Percentiles rank a stretch among this genome's conserved stretches.
phyloP scores from a whole-genome alignment of 2,797 vertebrate genomes.

The Typhlichthys subterraneus region DNA sequence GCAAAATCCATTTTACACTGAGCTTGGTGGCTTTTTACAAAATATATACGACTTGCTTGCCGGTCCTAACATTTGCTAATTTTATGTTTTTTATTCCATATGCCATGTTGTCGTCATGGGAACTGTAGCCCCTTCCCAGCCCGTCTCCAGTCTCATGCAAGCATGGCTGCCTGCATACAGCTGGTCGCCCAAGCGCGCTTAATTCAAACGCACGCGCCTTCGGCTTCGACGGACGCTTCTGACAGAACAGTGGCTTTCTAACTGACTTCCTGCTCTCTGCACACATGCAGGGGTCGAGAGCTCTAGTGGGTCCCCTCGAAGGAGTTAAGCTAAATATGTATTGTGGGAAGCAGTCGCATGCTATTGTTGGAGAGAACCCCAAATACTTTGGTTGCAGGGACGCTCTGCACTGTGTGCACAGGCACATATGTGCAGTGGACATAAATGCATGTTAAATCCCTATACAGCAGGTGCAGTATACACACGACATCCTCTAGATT shows the following conservation, averaged over 20 bases:
- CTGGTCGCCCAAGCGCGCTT: conserved; percentile 46
- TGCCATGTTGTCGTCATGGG: conserved; percentile 25
- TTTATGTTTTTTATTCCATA: conserved; percentile 36
- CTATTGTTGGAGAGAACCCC: conserved; percentile 25
- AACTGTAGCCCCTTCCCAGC: background rate
- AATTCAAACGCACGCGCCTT: conserved; percentile 50
- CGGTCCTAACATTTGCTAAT: conserved; percentile 29
- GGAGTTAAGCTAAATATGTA: conserved; percentile 16
- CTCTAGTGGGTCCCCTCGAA: conserved; percentile 23
- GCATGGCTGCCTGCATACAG: conserved; percentile 39
- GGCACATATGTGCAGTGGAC: too few relatives aligned
- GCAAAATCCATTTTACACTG: too few relatives aligned
- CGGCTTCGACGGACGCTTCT: conserved; percentile 39
- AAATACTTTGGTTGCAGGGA: background rate
- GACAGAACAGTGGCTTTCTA: conserved; percentile 31
- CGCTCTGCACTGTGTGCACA: too few relatives aligned
- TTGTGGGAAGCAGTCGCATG: conserved; percentile 23
- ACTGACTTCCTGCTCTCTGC: conserved; percentile 32
- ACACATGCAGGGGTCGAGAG: conserved; percentile 32
- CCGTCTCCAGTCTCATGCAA: conserved; percentile 51
- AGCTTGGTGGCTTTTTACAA: too few relatives aligned
- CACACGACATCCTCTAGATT: too few relatives aligned
- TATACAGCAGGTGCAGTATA: too few relatives aligned
- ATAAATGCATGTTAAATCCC: too few relatives aligned
- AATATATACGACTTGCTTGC: background rate